Conservation (phyloP, 1,140 invertebrate genomes). For the Wasmannia auropunctata region DNA sequence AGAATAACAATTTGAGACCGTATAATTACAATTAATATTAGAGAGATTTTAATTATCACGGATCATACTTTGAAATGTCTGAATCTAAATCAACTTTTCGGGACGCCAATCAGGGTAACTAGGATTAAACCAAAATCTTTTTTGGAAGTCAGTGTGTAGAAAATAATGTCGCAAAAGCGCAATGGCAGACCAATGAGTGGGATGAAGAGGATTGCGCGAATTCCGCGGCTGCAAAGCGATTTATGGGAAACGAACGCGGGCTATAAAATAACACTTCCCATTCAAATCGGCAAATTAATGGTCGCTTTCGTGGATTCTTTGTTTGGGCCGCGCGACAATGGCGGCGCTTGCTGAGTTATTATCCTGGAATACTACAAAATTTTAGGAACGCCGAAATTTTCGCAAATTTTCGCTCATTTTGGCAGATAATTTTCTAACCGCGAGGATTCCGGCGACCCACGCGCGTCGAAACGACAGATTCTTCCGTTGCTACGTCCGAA, state of each 20-base stretch:
- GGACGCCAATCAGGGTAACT: neutral
- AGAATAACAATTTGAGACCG: neutral
- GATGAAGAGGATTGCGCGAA: constrained; percentile 59
- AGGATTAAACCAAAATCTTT: constrained; percentile 27
- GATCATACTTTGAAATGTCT: neutral
- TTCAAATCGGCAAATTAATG: constrained; percentile 82
- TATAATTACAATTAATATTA: neutral
- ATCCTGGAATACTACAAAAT: constrained; percentile 72
- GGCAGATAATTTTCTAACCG: constrained; percentile 23
- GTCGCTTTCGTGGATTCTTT: constrained; percentile 81
- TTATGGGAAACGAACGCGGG: constrained; percentile 77
- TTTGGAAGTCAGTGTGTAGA: neutral
- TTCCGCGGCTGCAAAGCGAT: constrained; percentile 71
- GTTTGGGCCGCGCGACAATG: constrained; percentile 77
- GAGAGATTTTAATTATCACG: neutral
- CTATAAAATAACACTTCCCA: constrained; percentile 83
- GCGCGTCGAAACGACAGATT: too few relatives aligned
- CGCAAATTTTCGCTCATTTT: constrained; percentile 12
- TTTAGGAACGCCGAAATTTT: constrained; percentile 1
- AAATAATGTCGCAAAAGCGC: constrained; percentile 30
- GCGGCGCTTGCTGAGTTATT: constrained; percentile 75
- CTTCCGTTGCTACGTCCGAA: neutral
- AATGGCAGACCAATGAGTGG: constrained; percentile 17
- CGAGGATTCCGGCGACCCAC: neutral
- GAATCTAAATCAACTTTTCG: neutral